phyloP scores from a whole-genome alignment of 2,113 vertebrate genomes.

The Kobus ellipsiprymnus region DNA sequence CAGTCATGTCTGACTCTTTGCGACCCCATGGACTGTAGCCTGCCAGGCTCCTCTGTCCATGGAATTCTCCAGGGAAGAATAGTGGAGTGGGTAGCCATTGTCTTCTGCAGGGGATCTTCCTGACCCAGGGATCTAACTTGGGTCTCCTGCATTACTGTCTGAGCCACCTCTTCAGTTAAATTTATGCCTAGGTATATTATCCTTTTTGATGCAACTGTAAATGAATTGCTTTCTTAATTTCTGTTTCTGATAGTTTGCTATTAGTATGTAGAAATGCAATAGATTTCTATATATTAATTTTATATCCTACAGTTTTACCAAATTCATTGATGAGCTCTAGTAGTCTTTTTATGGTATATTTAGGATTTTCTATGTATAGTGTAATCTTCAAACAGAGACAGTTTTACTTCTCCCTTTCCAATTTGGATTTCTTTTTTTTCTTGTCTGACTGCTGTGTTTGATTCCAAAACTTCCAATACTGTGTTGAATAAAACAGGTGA shows the following conservation, averaged over 20 bases:
- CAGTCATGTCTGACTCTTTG: background rate
- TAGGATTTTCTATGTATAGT: background rate
- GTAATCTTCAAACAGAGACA: background rate
- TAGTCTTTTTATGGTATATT: background rate
- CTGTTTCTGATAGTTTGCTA: background rate
- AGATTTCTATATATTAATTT: background rate
- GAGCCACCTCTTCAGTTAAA: background rate
- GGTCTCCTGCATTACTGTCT: background rate
- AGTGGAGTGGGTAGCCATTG: background rate
- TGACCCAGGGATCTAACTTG: background rate
- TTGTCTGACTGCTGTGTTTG: background rate
- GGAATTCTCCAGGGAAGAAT: background rate
- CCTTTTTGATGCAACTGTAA: background rate
- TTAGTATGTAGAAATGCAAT: background rate
- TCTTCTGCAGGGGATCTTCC: background rate
- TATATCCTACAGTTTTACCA: background rate
- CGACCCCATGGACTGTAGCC: background rate
- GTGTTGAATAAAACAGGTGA: background rate
- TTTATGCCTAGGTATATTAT: background rate
- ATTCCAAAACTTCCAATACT: background rate
- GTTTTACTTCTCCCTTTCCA: background rate
- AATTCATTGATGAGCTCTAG: background rate
- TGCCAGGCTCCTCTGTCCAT: background rate
- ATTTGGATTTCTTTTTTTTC: background rate
- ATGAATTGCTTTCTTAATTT: background rate